Evolutionary conservation across 92 coral and sea anemone genomes (phyloP).

Genomic region (Phymanthus crucifer): DNA sequence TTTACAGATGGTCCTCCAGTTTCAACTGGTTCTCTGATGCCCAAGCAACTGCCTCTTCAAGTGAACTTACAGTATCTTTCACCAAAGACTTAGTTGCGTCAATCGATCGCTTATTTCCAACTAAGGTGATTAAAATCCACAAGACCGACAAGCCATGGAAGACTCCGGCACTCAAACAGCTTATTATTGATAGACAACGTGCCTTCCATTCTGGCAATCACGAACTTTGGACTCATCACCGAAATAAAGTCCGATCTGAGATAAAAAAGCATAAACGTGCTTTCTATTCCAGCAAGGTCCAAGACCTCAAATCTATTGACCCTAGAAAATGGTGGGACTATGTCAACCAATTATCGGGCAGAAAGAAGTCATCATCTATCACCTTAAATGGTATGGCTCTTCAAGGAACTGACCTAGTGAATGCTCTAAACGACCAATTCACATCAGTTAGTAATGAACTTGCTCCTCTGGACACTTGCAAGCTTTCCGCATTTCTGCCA

Average conservation of each 20-base stretch:
- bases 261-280: neutral
- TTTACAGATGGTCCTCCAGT: too few species aligned
- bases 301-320: neutral
- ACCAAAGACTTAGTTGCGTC: too few species aligned
- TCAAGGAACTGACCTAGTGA: too few species aligned
- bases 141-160: neutral
- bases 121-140: too few species aligned
- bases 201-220: neutral
- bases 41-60: too few species aligned
- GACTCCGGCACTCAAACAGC: neutral
- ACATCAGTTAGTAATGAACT: constrained; percentile 25
- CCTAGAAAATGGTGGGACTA: neutral
- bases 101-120: too few species aligned
- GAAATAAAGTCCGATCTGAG: neutral
- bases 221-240: neutral
- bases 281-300: neutral
- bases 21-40: too few species aligned
- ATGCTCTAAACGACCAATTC: neutral
- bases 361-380: neutral
- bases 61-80: too few species aligned
- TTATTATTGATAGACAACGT: neutral
- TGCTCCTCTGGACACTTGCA: constrained; percentile 15
- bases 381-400: neutral
- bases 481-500: constrained; percentile 30
- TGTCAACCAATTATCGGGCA: neutral